These are phyloP conservation scores for Morone chrysops DNA, from an alignment of 2,113 vertebrate species.

Conservation along the genomic window DNA sequence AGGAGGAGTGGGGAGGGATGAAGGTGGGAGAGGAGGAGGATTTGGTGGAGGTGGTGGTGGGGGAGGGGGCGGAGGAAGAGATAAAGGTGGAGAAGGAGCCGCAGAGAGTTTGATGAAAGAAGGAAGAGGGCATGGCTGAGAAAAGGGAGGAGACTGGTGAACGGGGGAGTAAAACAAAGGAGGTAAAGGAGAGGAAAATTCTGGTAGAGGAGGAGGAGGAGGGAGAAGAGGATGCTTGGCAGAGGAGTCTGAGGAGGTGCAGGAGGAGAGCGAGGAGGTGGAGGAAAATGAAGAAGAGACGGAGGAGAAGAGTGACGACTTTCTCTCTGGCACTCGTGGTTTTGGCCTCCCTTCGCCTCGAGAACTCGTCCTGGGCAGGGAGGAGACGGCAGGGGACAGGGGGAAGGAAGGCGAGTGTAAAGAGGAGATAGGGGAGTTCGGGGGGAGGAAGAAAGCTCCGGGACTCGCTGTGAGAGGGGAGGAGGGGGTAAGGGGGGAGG, in stretches of 20 bases:
- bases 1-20: conserved; percentile 15
- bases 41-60: conserved; percentile 78
- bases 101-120: conserved; percentile 59
- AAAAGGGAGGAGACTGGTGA: conserved; percentile 54
- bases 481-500: conserved; percentile 87
- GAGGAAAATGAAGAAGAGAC: conserved; percentile 88
- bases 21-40: conserved; percentile 47
- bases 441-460: conserved; percentile 72
- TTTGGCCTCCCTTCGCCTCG: conserved; percentile 78
- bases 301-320: conserved; percentile 91
- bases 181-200: conserved; percentile 18
- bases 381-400: conserved; percentile 19
- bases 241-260: conserved; percentile 84
- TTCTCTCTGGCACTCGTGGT: conserved; percentile 93
- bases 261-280: conserved; percentile 91
- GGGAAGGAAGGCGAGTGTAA: conserved; percentile 59
- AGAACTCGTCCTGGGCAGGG: conserved; percentile 60
- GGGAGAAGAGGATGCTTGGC: conserved; percentile 60
- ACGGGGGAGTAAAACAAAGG: conserved; percentile 48
- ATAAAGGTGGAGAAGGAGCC: conserved; percentile 78
- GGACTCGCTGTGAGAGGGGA: conserved; percentile 84
- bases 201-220: conserved; percentile 34
- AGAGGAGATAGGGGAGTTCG: conserved; percentile 80
- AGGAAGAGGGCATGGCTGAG: conserved; percentile 20
- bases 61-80: not conserved